These are phyloP conservation scores for Tetraodon nigroviridis DNA, from an alignment of 2,113 vertebrate genomes.

Conservation along the genomic window DNA sequence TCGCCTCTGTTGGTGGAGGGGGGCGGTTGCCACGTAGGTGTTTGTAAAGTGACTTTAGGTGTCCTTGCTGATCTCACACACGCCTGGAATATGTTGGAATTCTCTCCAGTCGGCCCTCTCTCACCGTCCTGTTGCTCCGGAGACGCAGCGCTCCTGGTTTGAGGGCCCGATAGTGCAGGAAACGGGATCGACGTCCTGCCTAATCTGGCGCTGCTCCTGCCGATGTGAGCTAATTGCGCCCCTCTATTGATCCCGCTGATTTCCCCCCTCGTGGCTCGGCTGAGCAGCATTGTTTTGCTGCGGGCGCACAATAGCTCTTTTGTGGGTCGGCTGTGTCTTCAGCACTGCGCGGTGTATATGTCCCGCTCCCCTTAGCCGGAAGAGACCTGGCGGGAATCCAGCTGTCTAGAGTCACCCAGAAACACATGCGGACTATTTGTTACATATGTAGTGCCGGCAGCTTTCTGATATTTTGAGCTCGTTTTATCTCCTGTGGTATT, in stretches of 20 bases:
- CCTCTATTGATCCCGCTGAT: slow-evolving; percentile 72
- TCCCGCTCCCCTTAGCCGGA: slow-evolving; percentile 52
- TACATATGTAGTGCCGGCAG: no score
- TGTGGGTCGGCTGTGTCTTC: slow-evolving; percentile 59
- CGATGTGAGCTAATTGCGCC: slow-evolving; percentile 76
- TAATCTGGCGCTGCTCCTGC: slow-evolving; percentile 73
- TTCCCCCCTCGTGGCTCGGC: slow-evolving; percentile 55
- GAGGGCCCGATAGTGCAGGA: slow-evolving; percentile 71
- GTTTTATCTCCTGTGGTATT: slow-evolving; percentile 9
- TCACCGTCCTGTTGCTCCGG: slow-evolving; percentile 33
- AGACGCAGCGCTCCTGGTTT: slow-evolving; percentile 53
- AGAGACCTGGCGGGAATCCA: slow-evolving; percentile 47
- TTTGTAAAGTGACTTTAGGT: no score
- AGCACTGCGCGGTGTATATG: slow-evolving; percentile 54
- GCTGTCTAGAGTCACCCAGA: slow-evolving; percentile 36
- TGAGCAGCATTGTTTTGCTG: slow-evolving; percentile 67
- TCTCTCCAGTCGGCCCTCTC: no score
- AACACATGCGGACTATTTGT: no score
- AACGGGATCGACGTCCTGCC: slow-evolving; percentile 74
- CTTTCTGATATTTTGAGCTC: neutral
- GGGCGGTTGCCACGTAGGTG: no score
- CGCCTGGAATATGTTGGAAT: no score
- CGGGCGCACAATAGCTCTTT: slow-evolving; percentile 61
- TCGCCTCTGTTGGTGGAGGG: no score
- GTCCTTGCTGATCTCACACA: no score